These are phyloP conservation scores for Pelodiscus sinensis DNA, from an alignment of 2,113 vertebrate species.

Conservation along the genomic window DNA sequence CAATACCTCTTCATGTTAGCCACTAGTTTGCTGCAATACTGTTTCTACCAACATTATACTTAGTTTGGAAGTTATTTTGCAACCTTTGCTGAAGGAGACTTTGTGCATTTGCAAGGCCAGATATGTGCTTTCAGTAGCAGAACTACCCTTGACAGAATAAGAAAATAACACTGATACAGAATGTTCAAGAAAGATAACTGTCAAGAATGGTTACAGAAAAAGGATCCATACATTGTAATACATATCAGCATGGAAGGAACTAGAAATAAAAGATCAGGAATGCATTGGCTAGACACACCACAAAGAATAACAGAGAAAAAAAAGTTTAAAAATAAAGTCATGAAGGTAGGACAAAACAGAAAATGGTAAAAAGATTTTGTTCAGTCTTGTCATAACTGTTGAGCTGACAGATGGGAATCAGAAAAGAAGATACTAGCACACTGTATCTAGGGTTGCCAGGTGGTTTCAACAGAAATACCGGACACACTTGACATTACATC, in stretches of 20 bases:
- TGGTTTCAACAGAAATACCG: too few species aligned
- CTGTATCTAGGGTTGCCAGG: background rate
- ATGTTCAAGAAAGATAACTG: background rate
- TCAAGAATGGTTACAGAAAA: background rate
- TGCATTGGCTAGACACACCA: background rate
- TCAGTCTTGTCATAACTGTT: background rate
- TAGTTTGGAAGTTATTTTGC: background rate
- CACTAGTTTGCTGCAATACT: background rate
- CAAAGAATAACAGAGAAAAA: background rate
- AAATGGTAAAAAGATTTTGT: background rate
- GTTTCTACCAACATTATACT: background rate
- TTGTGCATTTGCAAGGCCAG: background rate
- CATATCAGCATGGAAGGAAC: background rate
- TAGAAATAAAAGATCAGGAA: background rate
- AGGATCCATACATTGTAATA: background rate
- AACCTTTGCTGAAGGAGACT: background rate
- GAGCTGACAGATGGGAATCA: background rate
- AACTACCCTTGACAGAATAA: background rate
- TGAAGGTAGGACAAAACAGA: background rate
- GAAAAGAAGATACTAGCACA: background rate
- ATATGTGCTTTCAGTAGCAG: background rate
- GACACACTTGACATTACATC: too few species aligned
- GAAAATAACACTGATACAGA: background rate
- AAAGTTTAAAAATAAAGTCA: background rate
- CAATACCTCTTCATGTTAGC: background rate